phyloP scores from a whole-genome alignment of 2,888 invertebrate genomes.

The Drosophila anceps region DNA sequence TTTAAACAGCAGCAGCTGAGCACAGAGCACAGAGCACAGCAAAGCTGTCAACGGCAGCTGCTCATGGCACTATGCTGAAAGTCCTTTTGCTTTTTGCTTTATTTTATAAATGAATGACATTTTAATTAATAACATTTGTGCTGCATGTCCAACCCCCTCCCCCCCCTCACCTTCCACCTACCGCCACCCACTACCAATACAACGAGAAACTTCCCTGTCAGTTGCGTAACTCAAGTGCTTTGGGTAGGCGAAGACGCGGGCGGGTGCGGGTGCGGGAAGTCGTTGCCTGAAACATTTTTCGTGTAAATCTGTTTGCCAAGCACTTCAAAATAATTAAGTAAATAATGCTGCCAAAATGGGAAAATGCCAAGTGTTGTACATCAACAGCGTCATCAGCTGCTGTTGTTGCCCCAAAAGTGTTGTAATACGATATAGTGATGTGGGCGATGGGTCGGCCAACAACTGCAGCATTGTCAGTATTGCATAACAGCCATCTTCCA shows the following conservation, averaged over 20 bases:
- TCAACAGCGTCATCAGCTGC: constrained; percentile 33
- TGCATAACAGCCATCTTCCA: constrained; percentile 5
- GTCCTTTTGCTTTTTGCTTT: constrained; percentile 53
- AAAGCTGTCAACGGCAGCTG: constrained; percentile 76
- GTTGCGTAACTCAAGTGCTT: constrained; percentile 30
- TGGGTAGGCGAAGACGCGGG: background rate
- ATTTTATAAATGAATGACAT: constrained; percentile 79
- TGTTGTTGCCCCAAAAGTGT: constrained; percentile 31
- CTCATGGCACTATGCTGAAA: constrained; percentile 36
- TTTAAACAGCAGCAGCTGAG: constrained; percentile 46
- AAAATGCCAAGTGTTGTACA: constrained; percentile 51
- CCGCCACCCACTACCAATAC: background rate
- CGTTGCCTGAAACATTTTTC: constrained; percentile 75
- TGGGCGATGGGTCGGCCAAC: constrained; percentile 43
- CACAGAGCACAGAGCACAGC: too few relatives aligned
- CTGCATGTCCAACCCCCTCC: constrained; percentile 32
- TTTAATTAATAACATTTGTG: constrained; percentile 84
- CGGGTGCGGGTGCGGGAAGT: background rate
- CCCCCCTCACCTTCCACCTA: background rate
- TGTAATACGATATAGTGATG: constrained; percentile 71
- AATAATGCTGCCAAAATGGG: constrained; percentile 65
- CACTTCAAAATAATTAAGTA: constrained; percentile 81
- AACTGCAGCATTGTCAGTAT: constrained; percentile 15
- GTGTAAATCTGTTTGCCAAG: constrained; percentile 79
- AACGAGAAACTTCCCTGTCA: constrained; percentile 3